Evolutionary conservation across 2,113 vertebrate species (phyloP), one percentile per base, ranked within the genome.

Genomic region (Myrmecophaga tridactyla): DNA sequence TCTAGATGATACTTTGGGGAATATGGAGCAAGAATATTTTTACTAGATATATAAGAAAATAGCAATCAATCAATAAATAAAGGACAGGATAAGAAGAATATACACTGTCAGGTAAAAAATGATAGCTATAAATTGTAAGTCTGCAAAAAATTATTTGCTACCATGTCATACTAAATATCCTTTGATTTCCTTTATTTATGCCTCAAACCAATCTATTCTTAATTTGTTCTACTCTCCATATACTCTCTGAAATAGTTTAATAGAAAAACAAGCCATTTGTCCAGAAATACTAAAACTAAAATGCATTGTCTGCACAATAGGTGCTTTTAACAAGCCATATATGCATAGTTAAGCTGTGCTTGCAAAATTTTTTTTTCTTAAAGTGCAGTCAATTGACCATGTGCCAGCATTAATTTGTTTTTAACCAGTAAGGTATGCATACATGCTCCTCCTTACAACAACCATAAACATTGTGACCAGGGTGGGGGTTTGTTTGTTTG

Each of bases 281-380:
- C 88, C 46, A 92, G 89, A 86, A 94, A 94, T 48, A 53, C 60
- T 84, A 63, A 78, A 41, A 43, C 69, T 60, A 80, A 94, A 95
- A 89, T 80, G 91, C 86, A 78, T 86, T 36, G 76, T 77, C 69
- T 92, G 92, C 76, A 93, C 46, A 92, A 62, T 77, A 76, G 84
- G 65, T 69, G 12, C 90, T 92, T 96, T 97, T 89, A 97, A 73
- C 56, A 51, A 91, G 62, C 81, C 89, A 65, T 60, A 70, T 86
- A 85, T 84, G 62, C 93, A 92, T 62, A 7, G 83, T 77, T 80
- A 87, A 95, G 83, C 83, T 96, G 95, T 8, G 51, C 75, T 89
- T 97, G 89, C 95, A 94, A 51, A 83, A 92, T 72, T 92, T 94
- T 92, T 96, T 65, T 65, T 95, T 95, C 78, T 70, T 86, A 89